Conservation (phyloP, 1,140 invertebrate genomes). For the Atta cephalotes region DNA sequence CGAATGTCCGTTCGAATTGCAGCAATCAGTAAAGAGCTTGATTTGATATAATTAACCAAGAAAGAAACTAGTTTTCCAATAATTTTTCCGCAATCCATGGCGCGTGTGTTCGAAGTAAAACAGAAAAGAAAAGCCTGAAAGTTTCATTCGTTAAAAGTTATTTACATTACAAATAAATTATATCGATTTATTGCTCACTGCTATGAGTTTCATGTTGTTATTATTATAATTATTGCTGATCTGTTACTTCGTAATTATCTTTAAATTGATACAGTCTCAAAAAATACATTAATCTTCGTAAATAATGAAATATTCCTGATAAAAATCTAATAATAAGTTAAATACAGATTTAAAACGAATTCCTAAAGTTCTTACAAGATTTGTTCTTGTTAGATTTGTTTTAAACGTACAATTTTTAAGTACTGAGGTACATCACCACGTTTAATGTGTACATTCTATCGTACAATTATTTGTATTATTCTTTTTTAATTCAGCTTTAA, state of each 20-base stretch:
- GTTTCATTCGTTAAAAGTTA: background rate
- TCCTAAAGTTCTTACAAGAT: background rate
- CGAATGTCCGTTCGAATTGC: too few species aligned
- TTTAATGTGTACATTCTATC: background rate
- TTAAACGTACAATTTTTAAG: background rate
- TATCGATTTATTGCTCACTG: background rate
- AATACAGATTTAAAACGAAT: background rate
- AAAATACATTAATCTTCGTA: background rate
- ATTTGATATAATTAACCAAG: background rate
- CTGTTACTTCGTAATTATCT: background rate
- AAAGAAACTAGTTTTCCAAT: background rate
- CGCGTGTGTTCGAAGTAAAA: background rate
- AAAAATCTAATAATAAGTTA: background rate
- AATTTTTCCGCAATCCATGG: background rate
- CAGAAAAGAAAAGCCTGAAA: background rate
- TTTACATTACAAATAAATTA: background rate
- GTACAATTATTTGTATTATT: background rate
- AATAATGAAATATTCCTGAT: background rate
- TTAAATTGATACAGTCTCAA: background rate
- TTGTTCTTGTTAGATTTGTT: background rate
- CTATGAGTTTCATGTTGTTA: background rate
- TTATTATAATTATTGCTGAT: background rate
- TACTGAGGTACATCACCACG: background rate
- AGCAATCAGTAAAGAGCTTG: background rate
- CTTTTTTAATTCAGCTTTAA: background rate